These are phyloP conservation scores for Leptinotarsa rubiginosa DNA, from an alignment of 2,888 invertebrate species.

Conservation along the genomic window DNA sequence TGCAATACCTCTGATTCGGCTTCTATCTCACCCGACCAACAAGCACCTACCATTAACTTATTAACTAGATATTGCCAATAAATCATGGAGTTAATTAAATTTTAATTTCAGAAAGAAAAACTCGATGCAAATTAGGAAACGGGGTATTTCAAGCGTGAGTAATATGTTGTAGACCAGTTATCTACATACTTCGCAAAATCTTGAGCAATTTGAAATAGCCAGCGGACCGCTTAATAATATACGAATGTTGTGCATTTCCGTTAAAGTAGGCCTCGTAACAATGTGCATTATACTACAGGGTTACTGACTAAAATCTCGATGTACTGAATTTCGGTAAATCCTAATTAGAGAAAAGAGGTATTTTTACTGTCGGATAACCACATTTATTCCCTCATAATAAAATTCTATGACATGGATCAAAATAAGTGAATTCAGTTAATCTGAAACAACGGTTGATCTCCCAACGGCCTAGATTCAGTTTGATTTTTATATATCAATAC, in stretches of 20 bases:
- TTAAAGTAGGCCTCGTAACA: conserved; percentile 7
- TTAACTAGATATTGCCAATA: conserved; percentile 1
- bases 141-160: conserved; percentile 13
- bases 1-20: background rate
- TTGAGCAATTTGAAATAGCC: conserved; percentile 19
- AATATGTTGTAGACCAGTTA: background rate
- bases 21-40: background rate
- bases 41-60: background rate
- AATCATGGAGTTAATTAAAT: background rate
- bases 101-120: conserved; percentile 10
- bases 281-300: conserved; percentile 3
- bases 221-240: conserved; percentile 18
- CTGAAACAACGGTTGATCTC: too few relatives aligned
- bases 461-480: too few relatives aligned
- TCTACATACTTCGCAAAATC: conserved; percentile 14
- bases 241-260: conserved; percentile 18
- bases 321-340: too few relatives aligned
- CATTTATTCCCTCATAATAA: too few relatives aligned
- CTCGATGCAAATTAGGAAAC: conserved; percentile 18
- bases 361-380: too few relatives aligned
- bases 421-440: too few relatives aligned
- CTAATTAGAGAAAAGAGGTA: too few relatives aligned
- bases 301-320: background rate
- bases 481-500: too few relatives aligned
- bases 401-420: too few relatives aligned